Evolutionary conservation across 1,140 invertebrate genomes (phyloP), one percentile per base, ranked within the genome.

Genomic region (Patella vulgata): DNA sequence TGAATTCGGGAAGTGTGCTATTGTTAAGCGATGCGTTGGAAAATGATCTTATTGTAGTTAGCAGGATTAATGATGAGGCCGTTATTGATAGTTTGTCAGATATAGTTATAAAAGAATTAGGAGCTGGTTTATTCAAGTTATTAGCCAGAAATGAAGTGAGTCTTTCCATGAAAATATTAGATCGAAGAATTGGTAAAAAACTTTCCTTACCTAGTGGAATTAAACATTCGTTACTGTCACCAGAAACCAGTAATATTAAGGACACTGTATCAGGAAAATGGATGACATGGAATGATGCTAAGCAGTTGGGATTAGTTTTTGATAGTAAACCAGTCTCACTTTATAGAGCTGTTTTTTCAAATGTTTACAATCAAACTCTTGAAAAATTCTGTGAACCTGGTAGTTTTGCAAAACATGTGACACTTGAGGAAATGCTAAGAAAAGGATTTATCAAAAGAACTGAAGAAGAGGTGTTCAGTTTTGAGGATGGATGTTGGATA

Each of bases 401-500:
- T 23, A 52, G 36, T 4, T 36, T 40, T 52, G 60, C 33, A 19
- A 48, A 52, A 23, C 33, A 19, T 21, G n/a, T 66, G 21, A 67
- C 69, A 44, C 56, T 74, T n/a, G 40, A 57, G 30, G 60, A 69
- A 30, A 67, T 69, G 64, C 53, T 74, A 12, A 50, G 53, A 33
- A 30, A 63, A 53, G 44, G 57, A 23, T 58, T 66, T 42, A 61
- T 75, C n/a, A 70, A 66, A 36, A 30, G 23, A 2, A 54, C 36
- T 9, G 48, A 50, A 21, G 21, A 58, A n/a, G 65, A 66, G 46
- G 40, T 68, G 1, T 88, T 88, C 19, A 92, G 95, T 85, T 0
- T 59, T 23, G 87, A 88, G 47, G 91, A 88, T 1, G 90, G 89
- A 23, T 87, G 89, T 59, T 88, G 90, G 75, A 89, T 95, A 2